Evolutionary conservation across 2,888 invertebrate genomes (phyloP), one percentile per base, ranked within the genome.

Genomic region (Notodonta dromedarius): DNA sequence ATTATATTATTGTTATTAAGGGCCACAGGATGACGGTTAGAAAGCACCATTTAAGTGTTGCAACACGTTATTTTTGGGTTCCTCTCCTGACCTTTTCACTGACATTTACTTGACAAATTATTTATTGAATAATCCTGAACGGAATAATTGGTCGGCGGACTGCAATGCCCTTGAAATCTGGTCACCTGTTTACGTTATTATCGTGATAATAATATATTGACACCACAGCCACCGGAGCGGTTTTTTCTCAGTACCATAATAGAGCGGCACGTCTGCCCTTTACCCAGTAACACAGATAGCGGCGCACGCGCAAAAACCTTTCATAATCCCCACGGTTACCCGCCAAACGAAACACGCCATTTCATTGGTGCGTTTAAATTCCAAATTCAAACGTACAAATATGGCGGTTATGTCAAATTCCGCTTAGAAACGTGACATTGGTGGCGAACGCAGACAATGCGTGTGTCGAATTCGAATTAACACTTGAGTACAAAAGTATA

Each of bases 211-310:
- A 51, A 9, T 16, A 67, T 80, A 64, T 60, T 71, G 68, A 72
- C 76, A 73, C 69, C 68, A 64, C 68, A 64, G 68, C 24, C 50
- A 54, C 57, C 59, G 66, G 69, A 67, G 68, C 64, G 60, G 66
- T 70, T 76, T 79, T 79, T 81, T 78, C 68, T 78, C 70, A 74
- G 79, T 73, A 76, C 72, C 65, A 76, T 78, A 78, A 81, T 79
- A 68, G 73, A 76, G 62, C 69, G 71, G 74, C 79, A 77, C 82
- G 83, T 84, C 84, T 87, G 91, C 91, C 92, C 90, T 91, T 91
- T 91, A 91, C 92, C 92, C 73, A 91, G 85, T 90, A 84, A 91
- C 91, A 91, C 84, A 83, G 85, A 90, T 90, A 84, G 70, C 67
- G 73, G 71, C 77, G 77, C 76, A 79, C 78, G 78, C 76, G 82